Evolutionary conservation across 2,113 vertebrate genomes (phyloP).

Genomic region (Oncorhynchus tshawytscha): DNA sequence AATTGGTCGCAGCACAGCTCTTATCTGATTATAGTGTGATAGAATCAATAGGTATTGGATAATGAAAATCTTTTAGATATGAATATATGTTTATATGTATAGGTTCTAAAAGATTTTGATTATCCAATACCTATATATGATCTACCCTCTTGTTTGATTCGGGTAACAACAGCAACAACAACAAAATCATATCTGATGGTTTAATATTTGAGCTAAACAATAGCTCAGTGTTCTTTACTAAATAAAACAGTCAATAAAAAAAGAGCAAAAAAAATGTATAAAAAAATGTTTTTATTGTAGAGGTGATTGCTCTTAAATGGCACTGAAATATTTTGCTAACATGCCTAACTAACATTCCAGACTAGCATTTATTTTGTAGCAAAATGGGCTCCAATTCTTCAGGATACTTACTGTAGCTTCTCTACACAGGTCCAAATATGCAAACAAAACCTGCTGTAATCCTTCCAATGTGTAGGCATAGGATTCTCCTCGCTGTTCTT

Average conservation of each 20-base stretch:
- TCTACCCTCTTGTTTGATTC: too few relatives aligned
- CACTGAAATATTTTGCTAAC: not conserved
- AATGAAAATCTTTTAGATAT: conserved; percentile 11
- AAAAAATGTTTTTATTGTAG: not conserved
- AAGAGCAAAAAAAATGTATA: not conserved
- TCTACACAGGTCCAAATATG: conserved; percentile 42
- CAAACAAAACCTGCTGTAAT: conserved; percentile 53
- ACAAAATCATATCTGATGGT: too few relatives aligned
- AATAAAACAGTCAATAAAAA: conserved; percentile 4
- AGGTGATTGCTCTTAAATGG: not conserved
- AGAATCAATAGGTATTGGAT: conserved; percentile 63
- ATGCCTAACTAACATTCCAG: not conserved
- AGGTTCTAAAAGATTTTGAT: too few relatives aligned
- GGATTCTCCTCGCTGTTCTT: conserved; percentile 54
- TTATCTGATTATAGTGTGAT: conserved; percentile 65
- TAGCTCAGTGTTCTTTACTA: conserved; percentile 48
- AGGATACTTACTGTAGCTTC: conserved; percentile 42
- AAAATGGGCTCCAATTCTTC: conserved; percentile 8
- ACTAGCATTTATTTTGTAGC: conserved; percentile 12
- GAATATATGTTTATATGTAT: too few relatives aligned
- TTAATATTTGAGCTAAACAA: too few relatives aligned
- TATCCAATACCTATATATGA: not conserved
- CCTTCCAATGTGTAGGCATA: conserved; percentile 32
- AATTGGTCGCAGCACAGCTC: conserved; percentile 52
- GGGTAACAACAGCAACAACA: too few relatives aligned